phyloP scores from a whole-genome alignment of 1,140 invertebrate genomes.

The Pinna nobilis region DNA sequence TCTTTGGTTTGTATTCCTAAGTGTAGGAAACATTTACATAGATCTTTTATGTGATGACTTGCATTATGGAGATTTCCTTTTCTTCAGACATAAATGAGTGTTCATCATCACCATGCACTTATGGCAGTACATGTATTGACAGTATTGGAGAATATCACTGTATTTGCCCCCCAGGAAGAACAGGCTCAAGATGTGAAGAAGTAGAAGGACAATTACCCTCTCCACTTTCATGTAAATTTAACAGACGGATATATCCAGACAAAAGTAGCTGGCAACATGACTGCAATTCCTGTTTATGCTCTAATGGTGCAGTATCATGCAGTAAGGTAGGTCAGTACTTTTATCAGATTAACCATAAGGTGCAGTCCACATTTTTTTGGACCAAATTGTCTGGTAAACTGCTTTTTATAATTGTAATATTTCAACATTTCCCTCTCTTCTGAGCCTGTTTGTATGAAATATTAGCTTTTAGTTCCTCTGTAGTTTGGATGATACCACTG shows the following conservation, averaged over 20 bases:
- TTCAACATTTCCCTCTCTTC: no score
- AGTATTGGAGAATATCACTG: slow-evolving; percentile 68
- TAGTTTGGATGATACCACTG: no score
- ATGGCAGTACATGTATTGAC: slow-evolving; percentile 71
- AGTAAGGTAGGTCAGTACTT: slow-evolving; percentile 79
- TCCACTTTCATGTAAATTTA: slow-evolving; percentile 77
- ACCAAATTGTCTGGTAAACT: not conserved
- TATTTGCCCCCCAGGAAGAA: slow-evolving; percentile 79
- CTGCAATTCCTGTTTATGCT: slow-evolving; percentile 89
- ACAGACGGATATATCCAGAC: slow-evolving; percentile 78
- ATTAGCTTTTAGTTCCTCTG: no score
- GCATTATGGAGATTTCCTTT: not conserved
- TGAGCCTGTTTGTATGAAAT: no score
- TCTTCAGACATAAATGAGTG: slow-evolving; percentile 71
- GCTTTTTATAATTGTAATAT: no score
- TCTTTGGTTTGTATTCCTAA: no score
- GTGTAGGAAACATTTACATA: no score
- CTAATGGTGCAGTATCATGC: slow-evolving; percentile 84
- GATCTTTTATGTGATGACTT: not conserved
- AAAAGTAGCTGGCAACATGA: slow-evolving; percentile 82
- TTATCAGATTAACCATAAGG: not conserved
- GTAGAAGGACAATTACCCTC: slow-evolving; percentile 63
- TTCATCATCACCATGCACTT: slow-evolving; percentile 66
- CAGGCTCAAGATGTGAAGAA: slow-evolving; percentile 82
- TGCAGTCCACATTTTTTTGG: not conserved